Conservation (phyloP, 2,888 invertebrate species). For the Hartigia nigra region DNA sequence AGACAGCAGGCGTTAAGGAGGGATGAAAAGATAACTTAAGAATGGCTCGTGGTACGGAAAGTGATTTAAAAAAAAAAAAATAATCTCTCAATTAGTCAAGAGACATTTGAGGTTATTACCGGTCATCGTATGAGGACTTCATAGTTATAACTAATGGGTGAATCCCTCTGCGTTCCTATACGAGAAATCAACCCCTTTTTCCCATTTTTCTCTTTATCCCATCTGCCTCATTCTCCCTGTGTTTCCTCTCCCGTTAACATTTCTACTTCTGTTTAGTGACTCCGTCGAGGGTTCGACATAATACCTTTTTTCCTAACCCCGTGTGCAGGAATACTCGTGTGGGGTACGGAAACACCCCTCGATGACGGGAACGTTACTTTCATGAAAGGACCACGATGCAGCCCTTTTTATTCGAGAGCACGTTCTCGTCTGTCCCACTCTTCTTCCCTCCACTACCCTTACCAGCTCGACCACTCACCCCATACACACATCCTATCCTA, state of each 20-base stretch:
- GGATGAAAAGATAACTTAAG: slow-evolving; percentile 11
- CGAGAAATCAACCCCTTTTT: not conserved
- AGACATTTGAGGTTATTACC: slow-evolving; percentile 18
- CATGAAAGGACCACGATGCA: slow-evolving; percentile 4
- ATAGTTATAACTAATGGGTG: not conserved
- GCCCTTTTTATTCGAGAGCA: slow-evolving; percentile 3
- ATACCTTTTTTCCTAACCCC: slow-evolving; percentile 35
- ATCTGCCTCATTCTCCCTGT: slow-evolving; percentile 22
- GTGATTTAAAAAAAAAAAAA: slow-evolving; percentile 13
- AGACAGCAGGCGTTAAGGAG: slow-evolving; percentile 15
- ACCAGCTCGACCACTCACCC: not conserved
- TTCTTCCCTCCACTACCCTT: slow-evolving; percentile 15
- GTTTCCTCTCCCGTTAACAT: slow-evolving; percentile 13
- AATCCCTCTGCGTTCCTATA: slow-evolving; percentile 1
- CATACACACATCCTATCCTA: not conserved
- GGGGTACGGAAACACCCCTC: not conserved
- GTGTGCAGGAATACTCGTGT: not conserved
- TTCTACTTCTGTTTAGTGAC: slow-evolving; percentile 30
- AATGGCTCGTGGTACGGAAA: slow-evolving; percentile 11
- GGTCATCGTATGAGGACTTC: not conserved
- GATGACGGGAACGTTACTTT: slow-evolving; percentile 4
- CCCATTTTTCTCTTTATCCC: slow-evolving; percentile 11
- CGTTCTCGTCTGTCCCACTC: slow-evolving; percentile 16
- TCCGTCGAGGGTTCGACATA: slow-evolving; percentile 39
- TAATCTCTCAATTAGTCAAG: slow-evolving; percentile 21